Conservation (phyloP, 2,113 vertebrate species). For the Hippotragus niger region DNA sequence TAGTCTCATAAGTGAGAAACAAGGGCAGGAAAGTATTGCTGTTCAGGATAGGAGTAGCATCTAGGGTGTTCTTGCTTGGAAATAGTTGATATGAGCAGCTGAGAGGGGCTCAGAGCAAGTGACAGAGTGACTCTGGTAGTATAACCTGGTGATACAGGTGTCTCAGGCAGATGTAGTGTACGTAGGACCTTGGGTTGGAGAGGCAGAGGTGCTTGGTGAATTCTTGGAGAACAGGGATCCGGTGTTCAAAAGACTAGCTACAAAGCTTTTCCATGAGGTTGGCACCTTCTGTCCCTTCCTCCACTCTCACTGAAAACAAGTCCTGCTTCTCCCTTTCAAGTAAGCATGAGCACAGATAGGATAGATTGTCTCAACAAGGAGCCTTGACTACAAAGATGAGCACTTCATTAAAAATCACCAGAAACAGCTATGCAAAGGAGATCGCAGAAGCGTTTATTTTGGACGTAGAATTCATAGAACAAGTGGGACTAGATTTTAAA, state of each 20-base stretch:
- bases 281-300: background rate
- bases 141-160: background rate
- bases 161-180: background rate
- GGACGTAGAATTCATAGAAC: background rate
- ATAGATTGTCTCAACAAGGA: background rate
- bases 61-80: background rate
- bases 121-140: background rate
- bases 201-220: background rate
- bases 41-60: background rate
- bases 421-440: background rate
- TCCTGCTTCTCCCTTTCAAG: background rate
- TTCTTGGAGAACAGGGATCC: background rate
- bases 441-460: background rate
- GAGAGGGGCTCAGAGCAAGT: background rate
- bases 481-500: background rate
- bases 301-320: background rate
- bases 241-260: background rate
- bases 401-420: background rate
- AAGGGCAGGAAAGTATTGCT: background rate
- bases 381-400: background rate
- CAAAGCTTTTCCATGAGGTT: background rate
- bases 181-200: background rate
- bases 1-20: slow-evolving; percentile 20
- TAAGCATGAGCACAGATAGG: background rate
- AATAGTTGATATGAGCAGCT: background rate